Evolutionary conservation across 2,888 invertebrate genomes (phyloP), one percentile per base, ranked within the genome.

Genomic region (Tricholauxania praeusta): DNA sequence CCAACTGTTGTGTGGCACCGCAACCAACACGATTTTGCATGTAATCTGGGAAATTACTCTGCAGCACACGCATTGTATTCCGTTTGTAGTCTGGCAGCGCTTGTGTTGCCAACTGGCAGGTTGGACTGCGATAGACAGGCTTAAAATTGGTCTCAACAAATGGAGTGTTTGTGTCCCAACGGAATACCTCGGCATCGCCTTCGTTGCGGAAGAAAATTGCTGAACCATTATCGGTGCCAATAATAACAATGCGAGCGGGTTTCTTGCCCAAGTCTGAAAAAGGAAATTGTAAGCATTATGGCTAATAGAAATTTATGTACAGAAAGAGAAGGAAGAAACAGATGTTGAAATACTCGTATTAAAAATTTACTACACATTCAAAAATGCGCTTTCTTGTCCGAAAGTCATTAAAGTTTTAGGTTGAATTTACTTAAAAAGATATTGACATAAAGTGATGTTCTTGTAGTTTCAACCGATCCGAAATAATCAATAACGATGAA

Each of bases 31-130:
- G 90, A 76, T 89, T 89, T 75, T 90, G 89, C 82, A 92, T 89
- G 79, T 88, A 92, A 85, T 91, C 91, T 1, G 89, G 90, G 84
- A 91, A 92, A 83, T 91, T 92, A 79, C 91, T 91, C 80, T 91
- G 90, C 74, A 92, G 82, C 1, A 90, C 89, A 66, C 91, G 87
- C 89, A 92, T 91, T 69, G 89, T 86, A 63, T 89, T 88, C 60
- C 89, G 87, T 77, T 88, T 89, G 80, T 89, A 89, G 79, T 91
- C 92, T 12, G 91, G 88, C 52, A 90, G 83, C 0, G 89, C 91
- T 75, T 91, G 90, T 14, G 91, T 92, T 17, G 90, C 89, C 80
- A 92, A 81, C 72, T 88, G 87, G 78, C 90, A 90, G 59, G 87
- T 86, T 14, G 86, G 86, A 49, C 89, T 88, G 72, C 89, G 88